Evolutionary conservation across 2,113 vertebrate species (phyloP).

Genomic region (Xyliphius kryptos): DNA sequence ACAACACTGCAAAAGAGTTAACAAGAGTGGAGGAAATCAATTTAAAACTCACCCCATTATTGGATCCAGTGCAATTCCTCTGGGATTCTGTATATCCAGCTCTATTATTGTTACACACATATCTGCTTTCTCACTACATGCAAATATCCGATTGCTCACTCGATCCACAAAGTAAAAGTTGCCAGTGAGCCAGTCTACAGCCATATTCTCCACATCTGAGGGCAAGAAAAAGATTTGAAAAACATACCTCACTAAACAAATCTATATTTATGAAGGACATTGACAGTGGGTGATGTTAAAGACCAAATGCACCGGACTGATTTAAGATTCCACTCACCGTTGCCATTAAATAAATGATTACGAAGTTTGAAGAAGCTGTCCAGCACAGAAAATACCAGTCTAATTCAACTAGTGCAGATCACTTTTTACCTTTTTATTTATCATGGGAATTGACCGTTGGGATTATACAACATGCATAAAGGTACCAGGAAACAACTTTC

Average conservation of each 20-base stretch:
- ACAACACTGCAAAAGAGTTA: not conserved
- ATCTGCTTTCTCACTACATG: conserved; percentile 65
- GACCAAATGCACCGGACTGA: conserved; percentile 1
- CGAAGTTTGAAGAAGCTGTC: conserved; percentile 24
- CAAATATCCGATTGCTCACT: conserved; percentile 72
- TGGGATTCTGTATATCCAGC: conserved; percentile 74
- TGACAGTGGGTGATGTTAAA: not conserved
- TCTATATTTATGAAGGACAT: conserved; percentile 24
- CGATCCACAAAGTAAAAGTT: conserved; percentile 81
- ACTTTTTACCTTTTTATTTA: not conserved
- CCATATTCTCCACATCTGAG: conserved; percentile 77
- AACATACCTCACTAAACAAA: conserved; percentile 1
- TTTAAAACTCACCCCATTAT: conserved; percentile 66
- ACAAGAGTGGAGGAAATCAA: not conserved
- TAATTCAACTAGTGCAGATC: not conserved
- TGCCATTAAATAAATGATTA: conserved; percentile 15
- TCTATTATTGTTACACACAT: conserved; percentile 74
- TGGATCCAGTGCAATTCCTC: conserved; percentile 75
- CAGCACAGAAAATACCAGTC: not conserved
- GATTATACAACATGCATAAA: no score
- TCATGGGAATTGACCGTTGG: no score
- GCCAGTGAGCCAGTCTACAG: conserved; percentile 76
- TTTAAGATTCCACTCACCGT: conserved; percentile 15
- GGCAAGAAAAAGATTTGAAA: not conserved
- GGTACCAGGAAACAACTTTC: no score